Conservation (phyloP, 2,113 vertebrate genomes). For the Garra rufa region DNA sequence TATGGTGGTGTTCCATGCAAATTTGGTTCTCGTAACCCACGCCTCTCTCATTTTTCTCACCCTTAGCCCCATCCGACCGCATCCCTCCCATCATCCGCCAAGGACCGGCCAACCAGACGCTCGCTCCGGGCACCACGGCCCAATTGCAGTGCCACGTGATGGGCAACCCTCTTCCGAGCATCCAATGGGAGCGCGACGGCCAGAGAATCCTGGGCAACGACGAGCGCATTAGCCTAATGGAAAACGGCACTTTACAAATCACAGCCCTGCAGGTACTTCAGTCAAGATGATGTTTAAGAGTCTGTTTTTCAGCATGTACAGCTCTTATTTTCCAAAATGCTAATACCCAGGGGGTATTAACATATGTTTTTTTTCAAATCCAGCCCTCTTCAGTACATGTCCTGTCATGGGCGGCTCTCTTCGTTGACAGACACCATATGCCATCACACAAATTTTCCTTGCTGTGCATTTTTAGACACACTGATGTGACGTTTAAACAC, state of each 20-base stretch:
- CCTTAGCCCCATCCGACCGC: slow-evolving; percentile 76
- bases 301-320: slow-evolving; percentile 6
- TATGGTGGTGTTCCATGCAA: slow-evolving; percentile 18
- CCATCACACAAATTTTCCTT: neutral
- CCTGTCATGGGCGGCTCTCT: slow-evolving; percentile 10
- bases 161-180: slow-evolving; percentile 79
- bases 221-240: slow-evolving; percentile 81
- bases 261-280: slow-evolving; percentile 80
- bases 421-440: slow-evolving; percentile 50
- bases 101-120: slow-evolving; percentile 84
- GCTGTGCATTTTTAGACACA: neutral
- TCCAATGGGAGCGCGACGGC: slow-evolving; percentile 90
- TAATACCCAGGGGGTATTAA: slow-evolving; percentile 19
- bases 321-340: slow-evolving; percentile 22
- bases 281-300: slow-evolving; percentile 7
- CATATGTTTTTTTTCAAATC: slow-evolving; percentile 39
- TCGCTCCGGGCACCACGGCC: slow-evolving; percentile 78
- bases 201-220: slow-evolving; percentile 81
- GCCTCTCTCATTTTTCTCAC: slow-evolving; percentile 27
- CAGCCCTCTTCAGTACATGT: slow-evolving; percentile 21
- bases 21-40: slow-evolving; percentile 14
- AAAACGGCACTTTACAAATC: slow-evolving; percentile 89
- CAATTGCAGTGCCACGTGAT: slow-evolving; percentile 84
- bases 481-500: neutral
- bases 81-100: slow-evolving; percentile 82